A percentile compares a stretch with the other conserved stretches of the same genome.
Evolutionary conservation across 2,797 vertebrate genomes (phyloP).

Genomic region (Mastacembelus armatus): DNA sequence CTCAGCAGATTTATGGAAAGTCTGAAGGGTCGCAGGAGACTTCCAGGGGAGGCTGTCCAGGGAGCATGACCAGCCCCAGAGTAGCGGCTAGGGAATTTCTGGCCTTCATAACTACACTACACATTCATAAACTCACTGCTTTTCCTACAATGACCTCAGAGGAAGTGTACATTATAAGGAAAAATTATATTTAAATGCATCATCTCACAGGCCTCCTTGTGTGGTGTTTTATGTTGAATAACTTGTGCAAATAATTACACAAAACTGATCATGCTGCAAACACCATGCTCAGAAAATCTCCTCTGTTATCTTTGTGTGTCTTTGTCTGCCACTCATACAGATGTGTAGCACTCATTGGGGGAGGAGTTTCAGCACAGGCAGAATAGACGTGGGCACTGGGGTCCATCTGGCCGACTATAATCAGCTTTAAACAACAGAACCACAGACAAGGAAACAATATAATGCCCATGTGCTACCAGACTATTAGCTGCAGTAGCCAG

Average conservation of each 20-base stretch:
- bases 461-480: slow-evolving; percentile 45
- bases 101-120: slow-evolving; percentile 49
- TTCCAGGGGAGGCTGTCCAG: slow-evolving; percentile 62
- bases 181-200: slow-evolving; percentile 38
- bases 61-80: slow-evolving; percentile 47
- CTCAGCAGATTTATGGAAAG: slow-evolving; percentile 78
- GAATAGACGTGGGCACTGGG: slow-evolving; percentile 48
- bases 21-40: slow-evolving; percentile 73
- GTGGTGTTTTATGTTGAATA: slow-evolving; percentile 8
- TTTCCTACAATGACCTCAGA: slow-evolving; percentile 48
- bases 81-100: slow-evolving; percentile 53
- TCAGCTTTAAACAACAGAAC: slow-evolving; percentile 77
- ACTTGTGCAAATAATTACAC: slow-evolving; percentile 6
- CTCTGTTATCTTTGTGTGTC: slow-evolving; percentile 43
- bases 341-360: slow-evolving; percentile 61
- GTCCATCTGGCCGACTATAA: slow-evolving; percentile 78
- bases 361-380: slow-evolving; percentile 39
- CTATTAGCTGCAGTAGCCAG: no score
- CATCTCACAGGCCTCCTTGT: slow-evolving; percentile 15
- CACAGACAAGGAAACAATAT: slow-evolving; percentile 46
- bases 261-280: slow-evolving; percentile 3
- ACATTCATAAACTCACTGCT: slow-evolving; percentile 57
- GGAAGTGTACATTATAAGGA: slow-evolving; percentile 40
- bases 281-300: slow-evolving; percentile 3
- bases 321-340: slow-evolving; percentile 61